Base-by-base conservation (phyloP, 2,797 vertebrate genomes). In the Cryptoblepharus egeriae region DNA sequence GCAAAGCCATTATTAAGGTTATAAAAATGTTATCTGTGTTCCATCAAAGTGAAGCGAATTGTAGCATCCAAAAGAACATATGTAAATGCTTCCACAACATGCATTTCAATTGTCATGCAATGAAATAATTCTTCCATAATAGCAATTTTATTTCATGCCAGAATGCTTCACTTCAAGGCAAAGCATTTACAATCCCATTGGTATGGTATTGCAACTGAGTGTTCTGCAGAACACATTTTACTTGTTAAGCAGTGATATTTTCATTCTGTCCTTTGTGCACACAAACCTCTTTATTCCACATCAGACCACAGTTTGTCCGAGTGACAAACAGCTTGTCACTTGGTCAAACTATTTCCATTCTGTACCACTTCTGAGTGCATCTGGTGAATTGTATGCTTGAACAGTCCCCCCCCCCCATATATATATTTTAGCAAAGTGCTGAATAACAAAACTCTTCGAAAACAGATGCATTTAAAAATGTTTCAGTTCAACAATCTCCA, bases 1-100 rank as follows among this genome's bases (percentile, higher is more conserved):
- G 69, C 83, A 89, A 88, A 79, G 77, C 77, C 76, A 87, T 79
- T 90, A 82, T 92, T 79, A 65, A 91, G 86, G 60, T 61, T 85
- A 86, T 67, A 83, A 87, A 88, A 73, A 4, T 88, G 81, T 91
- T 91, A 75, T 79, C 84, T 91, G 87, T 32, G 39, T 90, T 89
- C 86, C 88, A 89, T 93, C 90, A 90, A 91, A 92, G 77, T 60
- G 81, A 60, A 81, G 5, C 12, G 61, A 88, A 88, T 80, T 70
- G 71, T 72, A 88, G 85, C 75, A 87, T 85, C 73, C 79, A 89
- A 84, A 88, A 84, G 68, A 91, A 90, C 64, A 80, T 77, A 80
- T 91, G 85, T 90, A 93, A 93, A 83, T 84, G 61, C 81, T 93
- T 93, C 90, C 80, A 88, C 79, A 86, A 90, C 81, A 90, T 85